Conservation (phyloP, 53 echinoderm and acorn worm genomes). For the Hippasteria phrygiana region DNA sequence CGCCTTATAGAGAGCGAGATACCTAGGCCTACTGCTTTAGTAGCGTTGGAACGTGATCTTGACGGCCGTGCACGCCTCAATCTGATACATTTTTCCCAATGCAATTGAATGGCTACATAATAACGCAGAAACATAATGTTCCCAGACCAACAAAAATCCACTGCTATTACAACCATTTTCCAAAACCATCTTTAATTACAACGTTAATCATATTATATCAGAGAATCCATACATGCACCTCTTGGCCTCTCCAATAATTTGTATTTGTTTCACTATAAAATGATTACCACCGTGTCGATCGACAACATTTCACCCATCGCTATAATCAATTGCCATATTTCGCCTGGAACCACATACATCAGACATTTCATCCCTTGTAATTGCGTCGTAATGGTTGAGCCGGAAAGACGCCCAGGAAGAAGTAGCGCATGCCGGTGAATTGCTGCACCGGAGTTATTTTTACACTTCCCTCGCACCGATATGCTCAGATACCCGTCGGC, state of each 20-base stretch:
- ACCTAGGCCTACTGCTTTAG: no score
- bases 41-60: no score
- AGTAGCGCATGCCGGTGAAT: not conserved
- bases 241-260: not conserved
- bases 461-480: not conserved
- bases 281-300: not conserved
- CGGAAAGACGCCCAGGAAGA: not conserved
- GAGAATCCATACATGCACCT: not conserved
- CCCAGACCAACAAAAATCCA: no score
- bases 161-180: no score
- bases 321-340: not conserved
- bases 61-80: no score
- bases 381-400: not conserved
- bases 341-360: not conserved
- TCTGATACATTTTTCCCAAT: no score
- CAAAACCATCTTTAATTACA: not conserved
- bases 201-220: not conserved
- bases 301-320: not conserved
- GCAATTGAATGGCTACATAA: no score
- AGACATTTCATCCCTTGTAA: not conserved
- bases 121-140: no score
- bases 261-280: not conserved
- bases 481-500: not conserved
- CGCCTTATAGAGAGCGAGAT: no score
- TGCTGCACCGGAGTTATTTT: not conserved